Base-by-base conservation (phyloP, 2,797 vertebrate genomes). In the Poeciliopsis paucimaculata region DNA sequence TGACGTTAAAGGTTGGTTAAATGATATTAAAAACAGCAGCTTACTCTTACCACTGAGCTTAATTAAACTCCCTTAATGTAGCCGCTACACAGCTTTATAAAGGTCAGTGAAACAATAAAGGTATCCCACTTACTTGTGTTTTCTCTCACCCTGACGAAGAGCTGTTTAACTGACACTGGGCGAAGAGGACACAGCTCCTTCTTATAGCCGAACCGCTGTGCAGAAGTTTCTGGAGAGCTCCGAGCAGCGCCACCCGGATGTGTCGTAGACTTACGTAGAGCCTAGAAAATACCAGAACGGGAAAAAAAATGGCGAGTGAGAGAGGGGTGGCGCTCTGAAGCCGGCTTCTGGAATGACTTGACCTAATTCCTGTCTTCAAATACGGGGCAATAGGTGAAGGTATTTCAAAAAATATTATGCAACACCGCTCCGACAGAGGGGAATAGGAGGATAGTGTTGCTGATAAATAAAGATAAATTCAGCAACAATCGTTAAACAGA, bases 221-320 rank as follows among this genome's bases (percentile, higher is more conserved):
- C 41, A 90, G 96, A 96, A 96, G 84, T 91, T 96, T 96, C 95
- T 95, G 88, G 95, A 96, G 90, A 85, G 84, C 60, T 84, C 77
- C 2, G 74, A 10, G 43, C 13, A 36, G 43, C 55, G 72, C 46
- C 26, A 75, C 79, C 89, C 87, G 90, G 95, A 92, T 80, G 81
- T 86, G 80, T 82, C 89, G 82, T 83, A 45, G 53, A 57, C 31
- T 7, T 18, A 39, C 72, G 75, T 26, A 51, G 43, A 64, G 71
- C 82, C 77, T 82, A 80, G 84, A 85, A 82, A 73, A 77, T 57
- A 86, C 74, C 47, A 53, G 71, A 23, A 3, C 2, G 0, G 1
- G 2, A 64, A 12, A 7, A 34, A 31, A 43, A 26, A 6, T 1
- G 60, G 5, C 20, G 73, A 23, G 5, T 15, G 2, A 31, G 1